phyloP scores from a whole-genome alignment of 2,888 invertebrate genomes.

The Diadegma fenestrale region DNA sequence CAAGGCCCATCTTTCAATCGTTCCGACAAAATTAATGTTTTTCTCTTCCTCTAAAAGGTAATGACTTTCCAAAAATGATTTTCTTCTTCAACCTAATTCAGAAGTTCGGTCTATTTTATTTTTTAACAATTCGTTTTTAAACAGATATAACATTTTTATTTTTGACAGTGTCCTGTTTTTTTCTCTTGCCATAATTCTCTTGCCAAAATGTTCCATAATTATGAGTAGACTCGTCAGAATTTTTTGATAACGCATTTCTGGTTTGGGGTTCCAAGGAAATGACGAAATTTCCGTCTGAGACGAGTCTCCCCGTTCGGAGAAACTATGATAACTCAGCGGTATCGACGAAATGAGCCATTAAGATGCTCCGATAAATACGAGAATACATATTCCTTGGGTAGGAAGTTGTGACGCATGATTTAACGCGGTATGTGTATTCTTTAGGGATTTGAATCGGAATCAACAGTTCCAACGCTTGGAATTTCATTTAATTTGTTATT shows the following conservation, averaged over 20 bases:
- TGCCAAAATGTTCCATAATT: conserved; percentile 1
- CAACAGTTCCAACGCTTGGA: neutral
- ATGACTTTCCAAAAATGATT: too few relatives aligned
- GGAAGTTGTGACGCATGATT: conserved; percentile 38
- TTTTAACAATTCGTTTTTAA: neutral
- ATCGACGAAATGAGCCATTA: conserved; percentile 38
- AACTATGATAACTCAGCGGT: conserved; percentile 47
- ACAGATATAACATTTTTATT: neutral
- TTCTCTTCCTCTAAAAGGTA: neutral
- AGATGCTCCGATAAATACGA: conserved; percentile 21
- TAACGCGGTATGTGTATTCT: neutral
- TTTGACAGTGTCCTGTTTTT: neutral
- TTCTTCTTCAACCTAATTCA: too few relatives aligned
- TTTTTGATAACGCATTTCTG: conserved; percentile 22
- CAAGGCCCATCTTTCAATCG: neutral
- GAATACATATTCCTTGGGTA: conserved; percentile 43
- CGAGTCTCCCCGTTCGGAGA: conserved; percentile 13
- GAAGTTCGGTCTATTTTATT: too few relatives aligned
- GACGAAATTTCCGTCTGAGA: conserved; percentile 14
- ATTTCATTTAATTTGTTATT: neutral
- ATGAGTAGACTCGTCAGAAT: neutral
- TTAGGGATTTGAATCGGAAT: neutral
- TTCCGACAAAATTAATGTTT: neutral
- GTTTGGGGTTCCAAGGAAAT: conserved; percentile 7
- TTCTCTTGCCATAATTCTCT: neutral